A percentile compares a stretch with the other conserved stretches of the same genome.
Evolutionary conservation across 2,113 vertebrate genomes (phyloP).

Genomic region (Cebus imitator): DNA sequence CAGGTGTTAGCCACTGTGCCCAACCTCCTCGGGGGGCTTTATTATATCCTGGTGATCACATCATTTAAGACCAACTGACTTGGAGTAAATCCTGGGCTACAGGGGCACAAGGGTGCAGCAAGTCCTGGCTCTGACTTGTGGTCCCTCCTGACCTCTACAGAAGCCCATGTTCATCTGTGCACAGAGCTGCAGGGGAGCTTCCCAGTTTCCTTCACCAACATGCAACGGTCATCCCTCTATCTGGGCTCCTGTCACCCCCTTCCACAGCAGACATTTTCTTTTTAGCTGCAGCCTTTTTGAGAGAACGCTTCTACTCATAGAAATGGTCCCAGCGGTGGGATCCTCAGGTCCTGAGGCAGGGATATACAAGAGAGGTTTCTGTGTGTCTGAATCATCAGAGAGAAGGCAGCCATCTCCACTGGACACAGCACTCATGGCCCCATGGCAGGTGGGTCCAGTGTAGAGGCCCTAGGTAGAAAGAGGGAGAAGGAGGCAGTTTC

Average conservation of each 20-base stretch:
- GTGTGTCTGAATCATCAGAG: neutral
- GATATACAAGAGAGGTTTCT: fast-evolving
- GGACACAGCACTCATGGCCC: fast-evolving
- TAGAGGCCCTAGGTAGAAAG: too few relatives aligned
- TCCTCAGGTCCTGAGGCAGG: too few relatives aligned
- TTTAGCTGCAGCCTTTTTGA: neutral
- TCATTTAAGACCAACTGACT: neutral
- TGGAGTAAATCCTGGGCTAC: neutral
- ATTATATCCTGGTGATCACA: neutral
- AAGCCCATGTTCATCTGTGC: neutral
- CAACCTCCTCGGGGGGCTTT: fast-evolving
- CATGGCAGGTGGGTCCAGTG: fast-evolving
- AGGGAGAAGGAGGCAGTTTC: neutral
- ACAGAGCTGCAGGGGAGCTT: fast-evolving
- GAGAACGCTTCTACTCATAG: neutral
- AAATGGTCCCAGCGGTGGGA: fast-evolving
- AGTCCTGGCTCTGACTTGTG: neutral
- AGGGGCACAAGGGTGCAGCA: neutral
- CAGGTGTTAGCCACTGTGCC: too few relatives aligned
- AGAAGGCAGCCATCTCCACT: fast-evolving
- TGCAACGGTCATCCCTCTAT: fast-evolving
- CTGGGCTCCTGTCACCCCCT: fast-evolving
- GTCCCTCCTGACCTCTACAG: neutral
- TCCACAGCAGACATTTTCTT: neutral
- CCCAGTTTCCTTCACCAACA: neutral